Evolutionary conservation across 2,797 vertebrate species (phyloP).

Genomic region (Limnodromus scolopaceus): DNA sequence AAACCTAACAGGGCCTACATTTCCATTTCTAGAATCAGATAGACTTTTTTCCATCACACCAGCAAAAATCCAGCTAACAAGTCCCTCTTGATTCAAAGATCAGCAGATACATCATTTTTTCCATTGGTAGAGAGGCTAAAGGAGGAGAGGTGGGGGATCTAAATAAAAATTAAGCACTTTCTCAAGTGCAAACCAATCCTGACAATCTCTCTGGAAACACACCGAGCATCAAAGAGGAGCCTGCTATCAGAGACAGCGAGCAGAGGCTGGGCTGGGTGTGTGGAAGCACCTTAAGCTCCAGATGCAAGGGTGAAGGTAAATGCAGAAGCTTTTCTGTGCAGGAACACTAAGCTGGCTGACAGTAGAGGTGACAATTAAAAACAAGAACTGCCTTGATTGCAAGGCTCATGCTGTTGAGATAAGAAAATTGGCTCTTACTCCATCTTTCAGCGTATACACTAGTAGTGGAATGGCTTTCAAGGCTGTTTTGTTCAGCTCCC

Average conservation of each 20-base stretch:
- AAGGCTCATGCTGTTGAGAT: not conserved
- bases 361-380: not conserved
- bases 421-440: not conserved
- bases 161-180: not conserved
- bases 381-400: not conserved
- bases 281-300: not conserved
- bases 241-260: not conserved
- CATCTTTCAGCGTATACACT: not conserved
- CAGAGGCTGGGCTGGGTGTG: not conserved
- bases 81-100: not conserved
- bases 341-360: not conserved
- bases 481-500: not conserved
- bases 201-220: not conserved
- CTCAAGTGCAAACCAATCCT: not conserved
- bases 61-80: not conserved
- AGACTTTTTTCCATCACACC: not conserved
- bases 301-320: not conserved
- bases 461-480: not conserved
- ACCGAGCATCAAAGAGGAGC: not conserved
- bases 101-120: not conserved
- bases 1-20: not conserved
- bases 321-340: not conserved
- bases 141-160: fast-evolving
- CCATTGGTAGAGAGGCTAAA: fast-evolving
- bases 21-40: not conserved